phyloP scores from a whole-genome alignment of 2,888 invertebrate genomes.

The Criorhina ranunculi region DNA sequence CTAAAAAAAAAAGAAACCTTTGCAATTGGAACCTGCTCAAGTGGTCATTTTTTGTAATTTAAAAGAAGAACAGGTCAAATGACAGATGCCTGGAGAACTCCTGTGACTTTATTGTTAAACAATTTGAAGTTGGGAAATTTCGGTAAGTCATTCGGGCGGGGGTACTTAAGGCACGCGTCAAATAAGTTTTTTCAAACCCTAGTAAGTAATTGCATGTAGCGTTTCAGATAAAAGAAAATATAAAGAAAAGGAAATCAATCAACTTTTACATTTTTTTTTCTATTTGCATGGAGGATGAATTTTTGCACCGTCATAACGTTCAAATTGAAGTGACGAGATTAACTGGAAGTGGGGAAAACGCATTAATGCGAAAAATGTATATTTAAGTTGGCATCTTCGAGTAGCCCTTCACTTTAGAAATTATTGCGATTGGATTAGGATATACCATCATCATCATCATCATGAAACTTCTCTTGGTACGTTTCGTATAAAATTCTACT shows the following conservation, averaged over 20 bases:
- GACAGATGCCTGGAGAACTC: too few relatives aligned
- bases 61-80: too few relatives aligned
- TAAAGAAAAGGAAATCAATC: neutral
- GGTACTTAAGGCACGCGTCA: too few relatives aligned
- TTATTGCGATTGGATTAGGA: neutral
- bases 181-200: too few relatives aligned
- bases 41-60: too few relatives aligned
- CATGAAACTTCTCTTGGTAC: slow-evolving; percentile 40
- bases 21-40: too few relatives aligned
- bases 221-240: neutral
- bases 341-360: neutral
- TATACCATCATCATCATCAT: too few relatives aligned
- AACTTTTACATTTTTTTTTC: slow-evolving; percentile 1
- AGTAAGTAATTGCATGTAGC: too few relatives aligned
- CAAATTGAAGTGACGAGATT: neutral
- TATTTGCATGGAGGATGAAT: neutral
- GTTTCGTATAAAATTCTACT: neutral
- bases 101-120: too few relatives aligned
- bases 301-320: neutral
- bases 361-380: slow-evolving; percentile 1
- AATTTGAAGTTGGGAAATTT: too few relatives aligned
- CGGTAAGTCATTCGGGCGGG: too few relatives aligned
- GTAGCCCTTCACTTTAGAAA: slow-evolving; percentile 6
- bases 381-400: slow-evolving; percentile 19
- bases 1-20: too few relatives aligned